Evolutionary conservation across 2,113 vertebrate genomes (phyloP).

Genomic region (Oceanodroma tethys): DNA sequence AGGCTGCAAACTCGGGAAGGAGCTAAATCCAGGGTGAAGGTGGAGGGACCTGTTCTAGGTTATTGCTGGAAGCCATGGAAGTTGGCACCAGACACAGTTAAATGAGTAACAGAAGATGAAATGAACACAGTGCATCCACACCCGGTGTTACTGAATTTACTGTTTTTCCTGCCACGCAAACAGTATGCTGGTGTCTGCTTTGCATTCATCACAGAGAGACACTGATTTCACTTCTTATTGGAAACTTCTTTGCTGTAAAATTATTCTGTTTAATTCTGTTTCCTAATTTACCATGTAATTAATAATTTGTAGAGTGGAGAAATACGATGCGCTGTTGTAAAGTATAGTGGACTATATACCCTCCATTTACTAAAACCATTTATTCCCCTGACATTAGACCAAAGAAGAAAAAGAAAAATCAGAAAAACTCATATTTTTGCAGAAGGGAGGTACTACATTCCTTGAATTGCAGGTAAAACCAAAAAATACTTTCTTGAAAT

Average conservation of each 20-base stretch:
- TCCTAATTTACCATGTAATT: neutral
- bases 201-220: neutral
- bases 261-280: neutral
- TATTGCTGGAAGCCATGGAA: neutral
- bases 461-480: constrained; percentile 81
- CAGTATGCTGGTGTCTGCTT: neutral
- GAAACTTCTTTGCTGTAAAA: neutral
- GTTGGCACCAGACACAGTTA: neutral
- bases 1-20: neutral
- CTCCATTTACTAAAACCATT: constrained; percentile 56
- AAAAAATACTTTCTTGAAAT: constrained; percentile 29
- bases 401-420: constrained; percentile 81
- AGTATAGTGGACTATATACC: neutral
- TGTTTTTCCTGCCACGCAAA: neutral
- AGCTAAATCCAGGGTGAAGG: neutral
- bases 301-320: neutral
- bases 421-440: constrained; percentile 79
- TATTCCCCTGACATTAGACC: constrained; percentile 75
- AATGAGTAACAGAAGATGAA: neutral
- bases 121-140: neutral
- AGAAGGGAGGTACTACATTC: constrained; percentile 77
- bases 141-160: neutral
- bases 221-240: neutral
- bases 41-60: neutral
- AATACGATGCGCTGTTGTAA: neutral